These are phyloP conservation scores for Lissonota sp. DNA, from an alignment of 2,888 invertebrate genomes.

Conservation along the genomic window DNA sequence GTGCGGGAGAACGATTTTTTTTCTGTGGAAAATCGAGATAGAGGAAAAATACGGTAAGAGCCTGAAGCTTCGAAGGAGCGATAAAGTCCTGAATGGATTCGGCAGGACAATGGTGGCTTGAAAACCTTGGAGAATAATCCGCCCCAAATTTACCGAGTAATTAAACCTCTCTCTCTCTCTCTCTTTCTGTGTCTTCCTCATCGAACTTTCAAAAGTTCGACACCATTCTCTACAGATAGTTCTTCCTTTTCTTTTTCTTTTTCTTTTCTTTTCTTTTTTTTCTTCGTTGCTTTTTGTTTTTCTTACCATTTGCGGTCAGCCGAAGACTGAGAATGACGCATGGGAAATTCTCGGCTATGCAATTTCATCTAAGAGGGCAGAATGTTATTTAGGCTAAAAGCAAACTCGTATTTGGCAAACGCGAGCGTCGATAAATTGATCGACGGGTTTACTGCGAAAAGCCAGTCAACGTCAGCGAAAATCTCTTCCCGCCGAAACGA, in stretches of 20 bases:
- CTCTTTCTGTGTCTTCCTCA: constrained; percentile 5
- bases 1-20: no score
- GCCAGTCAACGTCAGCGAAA: constrained; percentile 8
- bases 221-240: constrained; percentile 14
- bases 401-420: constrained; percentile 70
- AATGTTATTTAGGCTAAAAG: constrained; percentile 75
- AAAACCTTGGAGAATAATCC: constrained; percentile 44
- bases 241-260: constrained; percentile 8
- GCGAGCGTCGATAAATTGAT: constrained; percentile 65
- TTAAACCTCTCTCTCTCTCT: constrained; percentile 56
- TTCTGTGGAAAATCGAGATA: neutral
- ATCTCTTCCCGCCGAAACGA: constrained; percentile 10
- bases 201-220: constrained; percentile 25
- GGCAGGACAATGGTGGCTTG: constrained; percentile 61
- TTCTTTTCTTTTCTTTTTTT: neutral
- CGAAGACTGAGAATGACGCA: neutral
- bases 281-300: constrained; percentile 18
- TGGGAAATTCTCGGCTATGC: constrained; percentile 48
- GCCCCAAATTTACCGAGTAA: constrained; percentile 66
- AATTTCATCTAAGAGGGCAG: constrained; percentile 65
- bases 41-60: neutral
- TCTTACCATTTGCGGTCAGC: neutral
- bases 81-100: constrained; percentile 58
- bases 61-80: no score
- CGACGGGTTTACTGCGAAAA: constrained; percentile 34